phyloP scores from a whole-genome alignment of 2,888 invertebrate species.

The Nomada hirtipes region DNA sequence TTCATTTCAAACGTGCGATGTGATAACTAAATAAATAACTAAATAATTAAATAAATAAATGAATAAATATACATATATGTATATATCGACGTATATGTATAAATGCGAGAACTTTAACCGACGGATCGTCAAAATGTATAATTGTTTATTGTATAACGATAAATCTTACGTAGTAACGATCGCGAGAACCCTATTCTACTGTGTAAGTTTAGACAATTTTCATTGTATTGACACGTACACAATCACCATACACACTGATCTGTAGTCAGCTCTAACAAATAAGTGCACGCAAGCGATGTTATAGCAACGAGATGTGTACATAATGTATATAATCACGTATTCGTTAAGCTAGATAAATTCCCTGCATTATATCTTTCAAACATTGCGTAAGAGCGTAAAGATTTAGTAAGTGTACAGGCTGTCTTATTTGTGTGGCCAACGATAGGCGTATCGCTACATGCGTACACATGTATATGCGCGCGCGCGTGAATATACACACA shows the following conservation, averaged over 20 bases:
- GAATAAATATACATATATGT: slow-evolving; percentile 31
- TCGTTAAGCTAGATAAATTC: slow-evolving; percentile 77
- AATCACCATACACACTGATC: slow-evolving; percentile 63
- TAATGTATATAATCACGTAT: slow-evolving; percentile 81
- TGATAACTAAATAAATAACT: slow-evolving; percentile 64
- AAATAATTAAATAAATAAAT: slow-evolving; percentile 55
- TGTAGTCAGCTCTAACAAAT: slow-evolving; percentile 72
- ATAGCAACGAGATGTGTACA: slow-evolving; percentile 78
- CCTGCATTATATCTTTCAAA: slow-evolving; percentile 80
- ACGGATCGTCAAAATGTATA: slow-evolving; percentile 67
- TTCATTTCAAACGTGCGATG: slow-evolving; percentile 69
- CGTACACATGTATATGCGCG: slow-evolving; percentile 14
- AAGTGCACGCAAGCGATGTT: slow-evolving; percentile 74
- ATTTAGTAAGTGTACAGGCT: slow-evolving; percentile 81
- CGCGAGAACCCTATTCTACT: slow-evolving; percentile 70
- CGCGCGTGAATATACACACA: background rate
- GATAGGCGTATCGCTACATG: slow-evolving; percentile 71
- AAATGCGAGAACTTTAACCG: slow-evolving; percentile 62
- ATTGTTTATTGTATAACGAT: slow-evolving; percentile 69
- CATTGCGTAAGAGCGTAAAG: slow-evolving; percentile 75
- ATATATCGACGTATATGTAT: slow-evolving; percentile 34
- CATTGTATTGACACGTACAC: slow-evolving; percentile 66
- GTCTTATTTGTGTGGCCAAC: slow-evolving; percentile 79
- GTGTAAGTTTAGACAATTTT: slow-evolving; percentile 77
- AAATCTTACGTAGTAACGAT: slow-evolving; percentile 67